Evolutionary conservation across 2,113 vertebrate species (phyloP).

Genomic region (Seriola aureovittata): DNA sequence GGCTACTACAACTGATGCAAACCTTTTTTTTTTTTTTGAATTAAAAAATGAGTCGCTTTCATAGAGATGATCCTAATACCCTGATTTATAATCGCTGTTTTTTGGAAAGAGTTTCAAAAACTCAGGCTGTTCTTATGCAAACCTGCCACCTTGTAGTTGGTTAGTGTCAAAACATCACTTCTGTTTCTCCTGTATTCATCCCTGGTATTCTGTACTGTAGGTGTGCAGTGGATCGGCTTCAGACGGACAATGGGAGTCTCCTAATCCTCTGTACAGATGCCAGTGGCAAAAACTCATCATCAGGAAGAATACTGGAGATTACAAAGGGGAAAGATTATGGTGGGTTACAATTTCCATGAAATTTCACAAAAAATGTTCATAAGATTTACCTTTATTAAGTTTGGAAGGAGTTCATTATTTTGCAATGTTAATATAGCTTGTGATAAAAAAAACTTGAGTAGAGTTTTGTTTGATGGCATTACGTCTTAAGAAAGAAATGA

Average conservation of each 20-base stretch:
- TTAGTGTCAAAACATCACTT: conserved; percentile 21
- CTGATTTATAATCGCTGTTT: background rate
- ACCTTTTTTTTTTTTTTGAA: background rate
- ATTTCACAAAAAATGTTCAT: conserved; percentile 38
- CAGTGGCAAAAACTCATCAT: conserved; percentile 92
- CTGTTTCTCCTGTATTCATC: conserved; percentile 30
- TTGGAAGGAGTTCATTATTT: conserved; percentile 42
- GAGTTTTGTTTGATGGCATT: conserved; percentile 47
- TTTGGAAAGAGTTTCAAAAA: background rate
- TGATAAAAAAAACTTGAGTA: conserved; percentile 27
- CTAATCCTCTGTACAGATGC: conserved; percentile 96
- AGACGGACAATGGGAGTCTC: conserved; percentile 91
- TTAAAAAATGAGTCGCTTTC: background rate
- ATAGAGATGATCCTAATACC: background rate
- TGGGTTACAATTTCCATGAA: conserved; percentile 80
- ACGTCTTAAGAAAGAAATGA: conserved; percentile 47
- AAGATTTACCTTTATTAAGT: conserved; percentile 27
- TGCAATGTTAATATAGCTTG: conserved; percentile 23
- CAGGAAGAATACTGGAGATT: conserved; percentile 95
- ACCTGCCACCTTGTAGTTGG: background rate
- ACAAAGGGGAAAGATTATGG: conserved; percentile 96
- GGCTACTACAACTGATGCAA: background rate
- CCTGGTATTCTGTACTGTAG: conserved; percentile 74
- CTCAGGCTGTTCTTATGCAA: conserved; percentile 3
- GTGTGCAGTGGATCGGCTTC: conserved; percentile 93